Evolutionary conservation across 2,888 invertebrate genomes (phyloP), one percentile per base, ranked within the genome.

Genomic region (Mythimna pallens): DNA sequence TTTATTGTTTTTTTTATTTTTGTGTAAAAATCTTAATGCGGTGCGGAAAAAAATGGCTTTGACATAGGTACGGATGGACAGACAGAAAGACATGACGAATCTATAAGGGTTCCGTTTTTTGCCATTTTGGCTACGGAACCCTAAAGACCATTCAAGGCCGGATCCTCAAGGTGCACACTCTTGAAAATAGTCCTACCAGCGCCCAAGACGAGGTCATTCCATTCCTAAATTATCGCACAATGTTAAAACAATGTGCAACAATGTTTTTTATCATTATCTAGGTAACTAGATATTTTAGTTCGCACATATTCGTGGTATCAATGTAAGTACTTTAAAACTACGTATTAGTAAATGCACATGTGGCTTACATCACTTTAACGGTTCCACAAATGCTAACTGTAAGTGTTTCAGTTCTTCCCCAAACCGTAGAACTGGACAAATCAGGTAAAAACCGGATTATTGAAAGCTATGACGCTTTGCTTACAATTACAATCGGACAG

Each of bases 391-490:
- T 22, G 10, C 6, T 9, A 12, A 17, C 20, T 65, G 20, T 22
- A 43, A 57, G 7, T n/a, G 50, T 50, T 36, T 54, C 4, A 65
- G 71, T 79, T 76, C 67, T 72, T 76, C 80, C 76, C 62, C 72
- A 36, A 57, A 54, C 2, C 22, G 9, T 61, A 52, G 10, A 59
- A 0, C 36, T 17, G 5, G 2, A 30, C 1, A 8, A 43, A 4
- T 43, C 59, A 67, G 78, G 65, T 67, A 75, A 70, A 76, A 67
- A 81, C 78, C 63, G 59, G 58, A 55, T 61, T 57, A 30, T 34
- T n/a, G 25, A 69, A 68, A 36, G 30, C 17, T 47, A 22, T 40
- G 8, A 54, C 52, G 52, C 22, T 54, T 54, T 10, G 4, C n/a
- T 22, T 54, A 22, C 10, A 54, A 54, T 12, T 59, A 12, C 47